Evolutionary conservation across 2,888 invertebrate species (phyloP), one percentile per base, ranked within the genome.

Genomic region (Cosmia pyralina): DNA sequence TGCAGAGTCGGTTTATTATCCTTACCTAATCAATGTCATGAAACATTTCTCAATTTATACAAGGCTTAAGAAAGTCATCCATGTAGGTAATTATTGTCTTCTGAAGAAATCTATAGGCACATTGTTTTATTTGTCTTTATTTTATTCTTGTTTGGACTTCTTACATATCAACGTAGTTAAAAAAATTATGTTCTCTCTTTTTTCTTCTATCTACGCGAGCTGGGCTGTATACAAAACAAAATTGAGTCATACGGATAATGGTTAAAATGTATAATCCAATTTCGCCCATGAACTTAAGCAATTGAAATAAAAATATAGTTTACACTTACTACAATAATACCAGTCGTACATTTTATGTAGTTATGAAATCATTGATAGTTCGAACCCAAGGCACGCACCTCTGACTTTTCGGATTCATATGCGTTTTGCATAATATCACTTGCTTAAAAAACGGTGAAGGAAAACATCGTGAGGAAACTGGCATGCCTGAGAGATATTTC

Each of bases 261-360:
- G 10, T 38, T 59, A 46, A 41, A 50, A 17, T 57, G 28, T 60
- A 46, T 22, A 59, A 79, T 73, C 17, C 22, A 63, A 72, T 57
- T n/a, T 34, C 34, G 8, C 13, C 13, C 22, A 41, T 65, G 59
- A 77, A 28, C 38, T 69, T 53, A 17, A 6, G 38, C 7, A 60
- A 50, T 52, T 63, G 48, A 34, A 79, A 79, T 50, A 46, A 28
- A 73, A 79, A 74, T 8, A 41, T 19, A 38, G n/a, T 50, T 46
- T 34, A 55, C 44, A 73, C 3, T 6, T 63, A 52, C 8, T 38
- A 41, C 60, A 57, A 46, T 52, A n/a, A 46, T n/a, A 53, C 15
- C n/a, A n/a, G n/a, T n/a, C n/a, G n/a, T 34, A 34, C 6, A 15
- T 38, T 28, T 28, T 28, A 28, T 58, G 2, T 53, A 41, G 11